These are phyloP conservation scores for Drosophila antonietae DNA, from an alignment of 2,888 invertebrate genomes.

Conservation along the genomic window DNA sequence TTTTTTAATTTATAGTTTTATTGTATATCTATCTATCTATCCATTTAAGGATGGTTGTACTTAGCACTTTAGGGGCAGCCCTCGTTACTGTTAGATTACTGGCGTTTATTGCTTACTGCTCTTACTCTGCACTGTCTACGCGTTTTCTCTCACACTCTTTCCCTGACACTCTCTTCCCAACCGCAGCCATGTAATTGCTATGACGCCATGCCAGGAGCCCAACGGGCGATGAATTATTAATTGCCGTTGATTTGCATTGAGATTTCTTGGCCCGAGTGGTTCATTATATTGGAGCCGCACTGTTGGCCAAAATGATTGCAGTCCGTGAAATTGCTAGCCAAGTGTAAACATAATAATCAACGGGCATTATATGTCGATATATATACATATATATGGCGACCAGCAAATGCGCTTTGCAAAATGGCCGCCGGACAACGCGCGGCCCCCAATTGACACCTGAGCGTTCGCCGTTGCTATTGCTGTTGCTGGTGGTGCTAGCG, in stretches of 20 bases:
- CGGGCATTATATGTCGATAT: conserved; percentile 64
- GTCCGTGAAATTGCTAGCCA: conserved; percentile 49
- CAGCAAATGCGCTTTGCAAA: conserved; percentile 64
- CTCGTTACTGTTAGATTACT: conserved; percentile 31
- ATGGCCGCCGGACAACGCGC: conserved; percentile 71
- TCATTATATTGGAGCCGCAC: conserved; percentile 57
- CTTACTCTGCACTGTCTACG: conserved; percentile 1
- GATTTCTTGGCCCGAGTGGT: conserved; percentile 56
- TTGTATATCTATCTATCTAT: neutral
- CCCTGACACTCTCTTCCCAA: conserved; percentile 9
- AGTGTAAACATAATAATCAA: conserved; percentile 79
- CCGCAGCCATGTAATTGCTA: conserved; percentile 60
- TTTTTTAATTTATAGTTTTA: neutral
- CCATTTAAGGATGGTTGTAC: too few relatives aligned
- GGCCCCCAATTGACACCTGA: conserved; percentile 79
- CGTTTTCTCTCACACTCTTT: conserved; percentile 9
- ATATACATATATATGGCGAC: conserved; percentile 48
- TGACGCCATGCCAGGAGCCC: conserved; percentile 63
- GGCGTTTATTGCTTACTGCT: conserved; percentile 19
- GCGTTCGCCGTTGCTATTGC: conserved; percentile 40
- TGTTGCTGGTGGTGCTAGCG: conserved; percentile 27
- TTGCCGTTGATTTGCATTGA: conserved; percentile 79
- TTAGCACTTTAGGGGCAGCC: conserved; percentile 5
- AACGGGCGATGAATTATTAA: conserved; percentile 78
- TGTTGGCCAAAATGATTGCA: conserved; percentile 41